A percentile compares a stretch with the other conserved stretches of the same genome.
phyloP scores from a whole-genome alignment of 2,113 vertebrate species.

The Gasterosteus aculeatus region DNA sequence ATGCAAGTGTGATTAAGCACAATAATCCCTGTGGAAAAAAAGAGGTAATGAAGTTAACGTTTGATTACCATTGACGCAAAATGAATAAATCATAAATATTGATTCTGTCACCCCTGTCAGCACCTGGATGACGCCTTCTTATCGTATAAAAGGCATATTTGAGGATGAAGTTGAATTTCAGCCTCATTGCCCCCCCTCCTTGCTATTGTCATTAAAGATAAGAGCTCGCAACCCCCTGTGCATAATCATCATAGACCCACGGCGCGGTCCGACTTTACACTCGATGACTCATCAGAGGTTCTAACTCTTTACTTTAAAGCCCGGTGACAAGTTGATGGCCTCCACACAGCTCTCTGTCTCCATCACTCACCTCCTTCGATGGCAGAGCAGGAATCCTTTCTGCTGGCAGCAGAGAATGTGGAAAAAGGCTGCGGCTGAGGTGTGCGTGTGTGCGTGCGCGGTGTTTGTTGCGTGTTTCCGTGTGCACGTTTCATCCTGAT shows the following conservation, averaged over 20 bases:
- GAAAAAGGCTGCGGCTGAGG: conserved; percentile 32
- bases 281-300: conserved; percentile 72
- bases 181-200: neutral
- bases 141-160: conserved; percentile 38
- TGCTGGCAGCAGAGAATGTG: conserved; percentile 39
- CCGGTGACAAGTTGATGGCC: conserved; percentile 66
- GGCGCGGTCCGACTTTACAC: conserved; percentile 60
- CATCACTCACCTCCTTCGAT: conserved; percentile 66
- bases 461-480: conserved; percentile 14
- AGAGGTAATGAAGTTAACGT: neutral
- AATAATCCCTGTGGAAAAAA: conserved; percentile 1
- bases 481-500: conserved; percentile 64
- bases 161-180: conserved; percentile 29
- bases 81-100: conserved; percentile 25
- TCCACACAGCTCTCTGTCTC: conserved; percentile 44
- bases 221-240: conserved; percentile 53
- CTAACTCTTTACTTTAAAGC: conserved; percentile 66
- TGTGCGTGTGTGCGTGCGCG: conserved; percentile 14
- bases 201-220: conserved; percentile 54
- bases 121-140: conserved; percentile 20
- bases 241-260: conserved; percentile 58
- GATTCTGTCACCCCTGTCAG: conserved; percentile 42
- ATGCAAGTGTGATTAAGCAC: conserved; percentile 19
- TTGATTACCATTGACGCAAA: neutral
- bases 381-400: conserved; percentile 58